These are phyloP conservation scores for Melitaea cinxia DNA, from an alignment of 1,140 invertebrate species.

Conservation along the genomic window DNA sequence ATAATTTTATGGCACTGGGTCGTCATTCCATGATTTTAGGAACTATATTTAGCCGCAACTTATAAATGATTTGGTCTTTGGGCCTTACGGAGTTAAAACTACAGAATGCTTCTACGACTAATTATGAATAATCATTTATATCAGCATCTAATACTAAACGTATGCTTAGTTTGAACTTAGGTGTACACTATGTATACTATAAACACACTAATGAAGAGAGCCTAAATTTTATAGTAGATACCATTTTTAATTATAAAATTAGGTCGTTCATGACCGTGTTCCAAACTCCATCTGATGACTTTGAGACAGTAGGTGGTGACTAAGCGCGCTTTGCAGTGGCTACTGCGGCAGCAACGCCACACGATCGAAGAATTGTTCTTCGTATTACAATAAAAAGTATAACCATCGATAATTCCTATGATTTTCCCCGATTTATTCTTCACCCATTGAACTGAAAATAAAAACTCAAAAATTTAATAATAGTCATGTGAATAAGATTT, in stretches of 20 bases:
- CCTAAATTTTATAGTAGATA: slow-evolving; percentile 24
- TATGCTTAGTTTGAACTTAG: too few species aligned
- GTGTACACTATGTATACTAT: too few species aligned
- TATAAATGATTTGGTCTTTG: too few species aligned
- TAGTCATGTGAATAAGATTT: too few species aligned
- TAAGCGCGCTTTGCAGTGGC: slow-evolving; percentile 28
- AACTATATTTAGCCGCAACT: too few species aligned
- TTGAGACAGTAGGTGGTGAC: slow-evolving; percentile 24
- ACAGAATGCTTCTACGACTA: too few species aligned
- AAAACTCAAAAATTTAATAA: background rate
- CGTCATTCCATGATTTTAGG: too few species aligned
- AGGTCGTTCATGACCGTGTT: slow-evolving; percentile 33
- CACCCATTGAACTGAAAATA: slow-evolving; percentile 30
- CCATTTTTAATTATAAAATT: slow-evolving; percentile 29
- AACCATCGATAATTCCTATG: slow-evolving; percentile 36
- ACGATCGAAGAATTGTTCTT: slow-evolving; percentile 19
- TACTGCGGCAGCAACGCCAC: slow-evolving; percentile 37
- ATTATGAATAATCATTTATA: too few species aligned
- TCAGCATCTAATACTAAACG: too few species aligned
- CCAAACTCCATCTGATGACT: slow-evolving; percentile 27
- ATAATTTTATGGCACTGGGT: too few species aligned
- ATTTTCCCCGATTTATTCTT: slow-evolving; percentile 32
- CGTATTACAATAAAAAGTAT: slow-evolving; percentile 36
- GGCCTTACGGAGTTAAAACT: too few species aligned
- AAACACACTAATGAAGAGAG: too few species aligned